phyloP scores from a whole-genome alignment of 2,888 invertebrate genomes.

The Coelopa pilipes region DNA sequence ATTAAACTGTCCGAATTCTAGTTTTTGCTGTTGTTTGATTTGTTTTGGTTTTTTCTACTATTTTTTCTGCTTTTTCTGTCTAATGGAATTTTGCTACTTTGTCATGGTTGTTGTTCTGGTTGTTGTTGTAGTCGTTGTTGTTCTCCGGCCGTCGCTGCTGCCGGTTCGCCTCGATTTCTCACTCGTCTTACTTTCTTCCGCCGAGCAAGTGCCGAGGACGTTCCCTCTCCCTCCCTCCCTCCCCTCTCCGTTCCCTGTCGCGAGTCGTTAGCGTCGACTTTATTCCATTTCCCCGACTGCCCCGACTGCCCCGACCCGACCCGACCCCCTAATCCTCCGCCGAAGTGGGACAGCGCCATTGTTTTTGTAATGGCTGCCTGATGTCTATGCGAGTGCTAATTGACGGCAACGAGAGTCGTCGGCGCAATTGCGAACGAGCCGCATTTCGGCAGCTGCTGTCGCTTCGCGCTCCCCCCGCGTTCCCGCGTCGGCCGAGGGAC shows the following conservation, averaged over 20 bases:
- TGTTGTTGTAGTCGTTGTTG: too few species aligned
- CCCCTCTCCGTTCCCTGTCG: neutral
- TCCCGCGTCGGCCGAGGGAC: too few species aligned
- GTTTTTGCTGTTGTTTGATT: too few species aligned
- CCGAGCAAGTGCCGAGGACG: constrained; percentile 18
- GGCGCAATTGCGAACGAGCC: too few species aligned
- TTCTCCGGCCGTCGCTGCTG: neutral
- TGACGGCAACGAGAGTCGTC: too few species aligned
- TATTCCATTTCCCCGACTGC: neutral
- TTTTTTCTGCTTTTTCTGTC: too few species aligned
- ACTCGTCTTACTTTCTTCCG: neutral
- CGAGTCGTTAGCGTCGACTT: neutral
- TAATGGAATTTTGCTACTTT: too few species aligned
- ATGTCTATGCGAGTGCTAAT: too few species aligned
- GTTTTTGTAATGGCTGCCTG: neutral
- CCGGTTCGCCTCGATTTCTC: neutral
- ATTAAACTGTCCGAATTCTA: constrained; percentile 1
- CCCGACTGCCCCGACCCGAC: neutral
- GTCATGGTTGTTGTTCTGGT: too few species aligned
- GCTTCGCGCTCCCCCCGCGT: too few species aligned
- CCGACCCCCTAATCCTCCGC: neutral
- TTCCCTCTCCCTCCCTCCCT: neutral
- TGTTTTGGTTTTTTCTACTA: too few species aligned
- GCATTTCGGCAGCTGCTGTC: too few species aligned
- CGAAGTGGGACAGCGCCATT: neutral